Percentiles rank a stretch among this genome's conserved stretches.
Conservation (phyloP, 1,140 invertebrate genomes). For the Drosophila sucinea region DNA sequence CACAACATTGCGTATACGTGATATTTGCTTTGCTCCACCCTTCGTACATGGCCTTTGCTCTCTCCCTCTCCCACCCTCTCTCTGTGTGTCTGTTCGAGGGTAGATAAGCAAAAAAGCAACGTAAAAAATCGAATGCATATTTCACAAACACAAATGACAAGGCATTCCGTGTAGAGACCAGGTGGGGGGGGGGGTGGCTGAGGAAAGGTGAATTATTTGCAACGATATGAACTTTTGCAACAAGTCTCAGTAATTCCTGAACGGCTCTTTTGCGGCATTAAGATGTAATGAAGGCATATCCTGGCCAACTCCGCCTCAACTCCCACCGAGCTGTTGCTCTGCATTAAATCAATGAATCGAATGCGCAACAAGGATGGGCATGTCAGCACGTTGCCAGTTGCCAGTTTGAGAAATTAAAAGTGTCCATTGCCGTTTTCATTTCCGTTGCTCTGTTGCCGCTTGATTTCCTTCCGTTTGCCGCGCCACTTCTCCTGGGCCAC, state of each 20-base stretch:
- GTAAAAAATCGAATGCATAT: slow-evolving; percentile 80
- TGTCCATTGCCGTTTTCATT: slow-evolving; percentile 77
- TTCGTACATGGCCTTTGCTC: slow-evolving; percentile 25
- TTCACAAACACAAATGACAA: slow-evolving; percentile 75
- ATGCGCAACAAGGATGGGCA: slow-evolving; percentile 54
- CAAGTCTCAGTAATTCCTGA: slow-evolving; percentile 76
- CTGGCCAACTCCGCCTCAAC: slow-evolving; percentile 3
- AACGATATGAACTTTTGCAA: slow-evolving; percentile 76
- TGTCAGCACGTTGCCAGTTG: slow-evolving; percentile 74
- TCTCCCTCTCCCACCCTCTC: slow-evolving; percentile 9
- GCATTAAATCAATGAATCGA: slow-evolving; percentile 79
- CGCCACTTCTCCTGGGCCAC: slow-evolving; percentile 5
- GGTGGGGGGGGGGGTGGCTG: not conserved
- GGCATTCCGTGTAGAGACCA: not conserved
- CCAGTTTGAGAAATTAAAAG: slow-evolving; percentile 82
- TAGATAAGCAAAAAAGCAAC: slow-evolving; percentile 73
- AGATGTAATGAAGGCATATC: slow-evolving; percentile 30
- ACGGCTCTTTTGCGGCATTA: slow-evolving; percentile 42
- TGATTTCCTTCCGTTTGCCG: slow-evolving; percentile 1
- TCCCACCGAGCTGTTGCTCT: slow-evolving; percentile 52
- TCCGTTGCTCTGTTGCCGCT: slow-evolving; percentile 40
- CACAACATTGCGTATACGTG: slow-evolving; percentile 80
- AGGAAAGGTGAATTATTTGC: slow-evolving; percentile 59
- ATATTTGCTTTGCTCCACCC: slow-evolving; percentile 55
- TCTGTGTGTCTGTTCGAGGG: slow-evolving; percentile 44